Conservation (phyloP, 2,888 invertebrate species). For the Branchipolynoe longqiensis region DNA sequence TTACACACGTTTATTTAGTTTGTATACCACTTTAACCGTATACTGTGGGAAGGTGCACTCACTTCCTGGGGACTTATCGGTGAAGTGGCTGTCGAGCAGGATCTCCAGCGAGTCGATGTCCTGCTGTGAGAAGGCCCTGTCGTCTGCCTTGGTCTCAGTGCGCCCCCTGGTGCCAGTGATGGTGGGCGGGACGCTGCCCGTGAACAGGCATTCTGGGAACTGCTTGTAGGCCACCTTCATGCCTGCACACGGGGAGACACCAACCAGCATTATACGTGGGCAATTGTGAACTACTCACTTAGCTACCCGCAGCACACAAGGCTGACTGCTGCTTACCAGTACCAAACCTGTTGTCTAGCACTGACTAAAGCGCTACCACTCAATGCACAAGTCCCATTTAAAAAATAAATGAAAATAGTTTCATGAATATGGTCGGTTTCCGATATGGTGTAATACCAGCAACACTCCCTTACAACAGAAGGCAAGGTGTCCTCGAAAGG, state of each 20-base stretch:
- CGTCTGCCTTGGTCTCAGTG: constrained; percentile 60
- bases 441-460: too few species aligned
- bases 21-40: background rate
- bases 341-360: too few species aligned
- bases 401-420: too few species aligned
- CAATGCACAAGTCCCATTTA: too few species aligned
- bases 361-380: too few species aligned
- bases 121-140: constrained; percentile 69
- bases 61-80: constrained; percentile 78
- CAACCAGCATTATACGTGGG: too few species aligned
- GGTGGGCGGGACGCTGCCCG: constrained; percentile 76
- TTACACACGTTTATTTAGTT: background rate
- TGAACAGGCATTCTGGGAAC: constrained; percentile 80
- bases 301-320: background rate
- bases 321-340: too few species aligned
- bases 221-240: constrained; percentile 79
- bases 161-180: constrained; percentile 67
- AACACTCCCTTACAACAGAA: too few species aligned
- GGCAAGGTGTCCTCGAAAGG: too few species aligned
- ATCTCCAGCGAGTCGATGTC: constrained; percentile 75
- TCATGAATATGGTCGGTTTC: too few species aligned
- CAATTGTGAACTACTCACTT: too few species aligned
- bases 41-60: too few species aligned
- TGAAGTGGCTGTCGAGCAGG: constrained; percentile 74
- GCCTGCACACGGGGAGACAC: constrained; percentile 74